Conservation (phyloP, 2,797 vertebrate genomes). For the Danio tinwini region DNA sequence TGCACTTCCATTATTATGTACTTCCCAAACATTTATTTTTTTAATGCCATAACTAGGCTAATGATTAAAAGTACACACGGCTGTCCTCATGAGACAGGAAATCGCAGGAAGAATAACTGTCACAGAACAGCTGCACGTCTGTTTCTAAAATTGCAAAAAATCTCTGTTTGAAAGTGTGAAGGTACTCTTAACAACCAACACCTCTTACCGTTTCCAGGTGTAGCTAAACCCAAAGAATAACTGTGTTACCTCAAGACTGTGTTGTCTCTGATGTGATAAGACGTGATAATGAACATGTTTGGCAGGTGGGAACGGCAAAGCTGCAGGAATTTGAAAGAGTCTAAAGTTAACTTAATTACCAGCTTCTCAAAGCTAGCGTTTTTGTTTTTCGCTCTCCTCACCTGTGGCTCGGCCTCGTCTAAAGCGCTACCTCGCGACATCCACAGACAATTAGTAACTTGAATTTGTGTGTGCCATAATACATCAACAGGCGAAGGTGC, state of each 20-base stretch:
- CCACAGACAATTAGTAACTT: conserved; percentile 44
- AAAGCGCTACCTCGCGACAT: conserved; percentile 7
- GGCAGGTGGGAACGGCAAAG: conserved; percentile 47
- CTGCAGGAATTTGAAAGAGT: conserved; percentile 40
- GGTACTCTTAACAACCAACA: conserved; percentile 17
- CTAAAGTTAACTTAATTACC: conserved; percentile 49
- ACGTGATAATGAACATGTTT: conserved; percentile 55
- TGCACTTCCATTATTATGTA: not conserved
- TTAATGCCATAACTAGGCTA: not conserved
- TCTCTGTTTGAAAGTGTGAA: conserved; percentile 28
- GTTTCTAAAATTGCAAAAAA: not conserved
- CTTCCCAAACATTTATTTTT: not conserved
- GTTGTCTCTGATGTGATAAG: conserved; percentile 38
- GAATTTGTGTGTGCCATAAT: conserved; percentile 25
- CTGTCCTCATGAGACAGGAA: not conserved
- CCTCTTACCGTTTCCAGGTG: conserved; percentile 12
- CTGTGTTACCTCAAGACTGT: conserved; percentile 26
- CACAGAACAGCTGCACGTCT: not conserved
- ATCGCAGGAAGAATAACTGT: not conserved
- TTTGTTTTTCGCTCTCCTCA: conserved; percentile 18
- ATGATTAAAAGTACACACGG: not conserved
- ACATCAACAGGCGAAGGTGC: conserved; percentile 31
- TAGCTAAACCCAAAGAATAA: conserved; percentile 15
- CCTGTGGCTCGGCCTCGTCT: conserved; percentile 16
- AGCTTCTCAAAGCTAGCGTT: conserved; percentile 28